Base-by-base conservation (phyloP, 2,113 vertebrate genomes). In the Barbus barbus region DNA sequence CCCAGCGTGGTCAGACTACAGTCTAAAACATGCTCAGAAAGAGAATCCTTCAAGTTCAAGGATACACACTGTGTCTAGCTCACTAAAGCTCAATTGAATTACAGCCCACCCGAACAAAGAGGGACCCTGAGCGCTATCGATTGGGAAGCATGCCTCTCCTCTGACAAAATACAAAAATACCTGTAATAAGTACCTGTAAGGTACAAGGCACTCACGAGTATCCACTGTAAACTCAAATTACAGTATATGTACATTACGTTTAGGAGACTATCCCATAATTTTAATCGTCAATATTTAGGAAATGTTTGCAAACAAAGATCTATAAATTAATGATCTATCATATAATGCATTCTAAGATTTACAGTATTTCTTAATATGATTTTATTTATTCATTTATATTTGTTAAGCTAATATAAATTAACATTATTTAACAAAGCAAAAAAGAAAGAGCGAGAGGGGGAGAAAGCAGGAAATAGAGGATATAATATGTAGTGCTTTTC, bases 41-140 rank as follows among this genome's bases (percentile, higher is more conserved):
- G 53, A 78, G 33, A 60, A 60, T 60, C 75, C n/a, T 24, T 38
- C 51, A 36, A 0, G 53, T 58, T 60, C 31, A 24, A 22, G 38
- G 53, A 24, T n/a, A 38, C 73, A 75, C 18, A 75, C 9, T 4
- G 26, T 51, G 18, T 51, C 48, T 28, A 53, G 74, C 28, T 73
- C 71, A 11, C 38, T 26, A 12, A n/a, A 51, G 73, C 73, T 78
- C 33, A 41, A 78, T 26, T 60, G 31, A 38, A 78, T 78, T 38
- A 78, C 76, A 60, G 20, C 4, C 53, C 48, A 31, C 9, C 46
- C 46, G 3, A 11, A 33, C 74, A 38, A 58, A 58, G 13, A 58
- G 9, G 33, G 76, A 60, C 33, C 31, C 20, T 38, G 53, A 78
- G 20, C 51, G 7, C 31, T 56, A 78, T 38, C 53, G 76, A 78